Percentiles rank a stretch among this genome's conserved stretches.
Conservation (phyloP, 2,888 invertebrate genomes). For the Ischnura elegans region DNA sequence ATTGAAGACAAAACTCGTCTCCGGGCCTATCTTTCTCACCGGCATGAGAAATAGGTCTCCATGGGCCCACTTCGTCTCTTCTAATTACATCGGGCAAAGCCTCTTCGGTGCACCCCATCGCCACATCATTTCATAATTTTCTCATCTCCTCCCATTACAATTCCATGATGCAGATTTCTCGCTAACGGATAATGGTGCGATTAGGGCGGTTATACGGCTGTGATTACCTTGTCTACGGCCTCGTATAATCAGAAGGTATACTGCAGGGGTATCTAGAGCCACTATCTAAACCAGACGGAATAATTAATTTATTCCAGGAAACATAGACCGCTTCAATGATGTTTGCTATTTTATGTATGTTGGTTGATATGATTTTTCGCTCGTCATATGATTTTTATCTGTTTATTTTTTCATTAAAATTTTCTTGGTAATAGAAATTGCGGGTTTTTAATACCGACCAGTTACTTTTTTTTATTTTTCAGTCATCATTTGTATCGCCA, state of each 20-base stretch:
- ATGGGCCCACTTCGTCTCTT: conserved; percentile 18
- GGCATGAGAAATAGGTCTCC: conserved; percentile 51
- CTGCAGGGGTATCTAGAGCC: neutral
- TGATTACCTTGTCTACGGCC: neutral
- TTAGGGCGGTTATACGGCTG: conserved; percentile 49
- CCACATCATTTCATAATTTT: conserved; percentile 63
- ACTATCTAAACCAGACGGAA: neutral
- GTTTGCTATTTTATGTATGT: too few relatives aligned
- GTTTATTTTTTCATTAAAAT: too few relatives aligned
- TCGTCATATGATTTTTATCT: too few relatives aligned
- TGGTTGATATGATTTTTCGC: too few relatives aligned
- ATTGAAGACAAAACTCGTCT: neutral
- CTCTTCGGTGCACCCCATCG: conserved; percentile 23
- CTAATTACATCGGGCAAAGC: conserved; percentile 46
- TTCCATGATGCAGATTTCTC: conserved; percentile 53
- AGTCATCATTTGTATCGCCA: too few relatives aligned
- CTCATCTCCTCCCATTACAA: conserved; percentile 59
- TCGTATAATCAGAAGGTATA: neutral
- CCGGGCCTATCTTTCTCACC: conserved; percentile 13
- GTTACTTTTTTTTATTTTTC: too few relatives aligned
- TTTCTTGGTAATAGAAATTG: too few relatives aligned
- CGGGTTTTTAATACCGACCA: too few relatives aligned
- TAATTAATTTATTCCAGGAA: neutral
- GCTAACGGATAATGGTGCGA: conserved; percentile 56
- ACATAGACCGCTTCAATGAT: too few relatives aligned